phyloP scores from a whole-genome alignment of 1,140 invertebrate species.

The Gryllus bimaculatus region DNA sequence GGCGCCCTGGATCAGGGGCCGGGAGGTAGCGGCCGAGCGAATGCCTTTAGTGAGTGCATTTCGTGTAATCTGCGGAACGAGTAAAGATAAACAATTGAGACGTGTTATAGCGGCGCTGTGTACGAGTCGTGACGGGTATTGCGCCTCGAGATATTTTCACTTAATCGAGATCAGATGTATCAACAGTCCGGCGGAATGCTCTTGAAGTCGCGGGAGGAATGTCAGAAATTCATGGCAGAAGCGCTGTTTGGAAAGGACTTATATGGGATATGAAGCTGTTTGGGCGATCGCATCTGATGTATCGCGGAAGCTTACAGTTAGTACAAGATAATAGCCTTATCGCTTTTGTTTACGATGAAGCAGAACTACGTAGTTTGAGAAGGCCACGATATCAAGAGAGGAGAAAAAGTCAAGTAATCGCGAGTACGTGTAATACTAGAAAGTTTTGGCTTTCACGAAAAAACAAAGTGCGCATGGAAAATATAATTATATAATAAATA shows the following conservation, averaged over 20 bases:
- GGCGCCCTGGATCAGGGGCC: not conserved
- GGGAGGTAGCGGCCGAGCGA: not conserved
- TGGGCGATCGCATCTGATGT: too few relatives aligned
- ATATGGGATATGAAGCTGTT: too few relatives aligned
- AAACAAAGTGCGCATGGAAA: too few relatives aligned
- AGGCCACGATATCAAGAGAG: too few relatives aligned
- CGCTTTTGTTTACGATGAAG: too few relatives aligned
- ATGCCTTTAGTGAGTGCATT: not conserved
- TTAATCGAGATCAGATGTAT: slow-evolving; percentile 1
- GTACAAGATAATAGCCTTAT: too few relatives aligned
- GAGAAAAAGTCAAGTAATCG: too few relatives aligned
- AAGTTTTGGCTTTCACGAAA: too few relatives aligned
- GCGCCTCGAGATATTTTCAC: not conserved
- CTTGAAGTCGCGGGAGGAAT: not conserved
- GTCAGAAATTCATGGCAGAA: not conserved
- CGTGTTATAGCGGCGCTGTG: not conserved
- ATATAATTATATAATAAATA: too few relatives aligned
- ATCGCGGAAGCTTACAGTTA: too few relatives aligned
- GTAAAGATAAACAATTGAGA: slow-evolving; percentile 5
- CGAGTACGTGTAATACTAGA: too few relatives aligned
- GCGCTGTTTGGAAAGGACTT: not conserved
- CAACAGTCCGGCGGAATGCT: not conserved
- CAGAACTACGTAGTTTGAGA: too few relatives aligned
- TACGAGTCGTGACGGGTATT: not conserved
- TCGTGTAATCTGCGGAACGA: not conserved